A percentile compares a stretch with the other conserved stretches of the same genome.
phyloP scores from a whole-genome alignment of 2,888 invertebrate species.

The Macrostomum cliftonense region DNA sequence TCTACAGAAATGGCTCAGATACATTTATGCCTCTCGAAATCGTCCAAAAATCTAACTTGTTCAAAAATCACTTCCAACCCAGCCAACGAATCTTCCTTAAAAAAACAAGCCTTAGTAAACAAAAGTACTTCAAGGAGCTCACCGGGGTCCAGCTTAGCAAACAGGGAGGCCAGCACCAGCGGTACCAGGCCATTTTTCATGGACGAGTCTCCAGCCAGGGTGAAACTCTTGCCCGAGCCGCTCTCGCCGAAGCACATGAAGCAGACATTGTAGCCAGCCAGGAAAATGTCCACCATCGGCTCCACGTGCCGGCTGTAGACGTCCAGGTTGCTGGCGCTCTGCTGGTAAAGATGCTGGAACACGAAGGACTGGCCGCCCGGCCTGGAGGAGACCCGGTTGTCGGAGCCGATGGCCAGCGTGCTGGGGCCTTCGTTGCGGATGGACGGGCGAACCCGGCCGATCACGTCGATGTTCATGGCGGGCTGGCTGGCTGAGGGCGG shows the following conservation, averaged over 20 bases:
- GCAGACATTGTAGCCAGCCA: constrained; percentile 28
- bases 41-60: too few species aligned
- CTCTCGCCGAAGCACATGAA: constrained; percentile 27
- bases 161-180: constrained; percentile 24
- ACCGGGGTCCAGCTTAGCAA: constrained; percentile 22
- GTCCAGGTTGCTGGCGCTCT: constrained; percentile 21
- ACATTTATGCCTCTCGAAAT: too few species aligned
- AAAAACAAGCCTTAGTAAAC: too few species aligned
- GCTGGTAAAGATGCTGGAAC: constrained; percentile 23
- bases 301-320: constrained; percentile 23
- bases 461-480: constrained; percentile 26
- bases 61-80: too few species aligned
- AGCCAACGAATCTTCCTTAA: too few species aligned
- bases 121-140: neutral
- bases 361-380: constrained; percentile 21
- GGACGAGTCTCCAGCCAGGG: constrained; percentile 23
- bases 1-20: too few species aligned
- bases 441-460: constrained; percentile 23
- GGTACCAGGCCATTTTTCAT: constrained; percentile 23
- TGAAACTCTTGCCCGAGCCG: constrained; percentile 28
- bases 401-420: constrained; percentile 19
- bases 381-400: constrained; percentile 19
- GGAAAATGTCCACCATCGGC: constrained; percentile 22
- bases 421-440: constrained; percentile 20
- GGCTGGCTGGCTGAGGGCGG: too few species aligned